Percentiles rank a stretch among this genome's conserved stretches.
These are phyloP conservation scores for Lepus americanus DNA, from an alignment of 2,113 vertebrate species.

Conservation along the genomic window DNA sequence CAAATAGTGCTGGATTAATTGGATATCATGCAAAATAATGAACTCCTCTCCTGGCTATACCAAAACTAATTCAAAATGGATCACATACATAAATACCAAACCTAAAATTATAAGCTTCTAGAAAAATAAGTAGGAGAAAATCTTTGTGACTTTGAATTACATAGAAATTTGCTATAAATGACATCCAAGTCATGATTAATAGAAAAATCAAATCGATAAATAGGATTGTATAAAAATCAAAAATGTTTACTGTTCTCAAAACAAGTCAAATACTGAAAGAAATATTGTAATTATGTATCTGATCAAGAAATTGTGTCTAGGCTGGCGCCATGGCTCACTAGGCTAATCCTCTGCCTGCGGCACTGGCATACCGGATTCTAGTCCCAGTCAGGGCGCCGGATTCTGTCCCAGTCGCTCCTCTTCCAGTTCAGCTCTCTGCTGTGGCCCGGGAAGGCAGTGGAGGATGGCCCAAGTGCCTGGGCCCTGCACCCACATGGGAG, in stretches of 20 bases:
- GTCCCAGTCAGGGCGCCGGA: no score
- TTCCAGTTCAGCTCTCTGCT: no score
- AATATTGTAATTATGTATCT: conserved; percentile 4
- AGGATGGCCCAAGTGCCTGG: no score
- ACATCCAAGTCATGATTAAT: not conserved
- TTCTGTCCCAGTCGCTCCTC: no score
- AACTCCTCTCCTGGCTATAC: not conserved
- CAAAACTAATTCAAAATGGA: conserved; percentile 19
- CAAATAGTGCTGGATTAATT: not conserved
- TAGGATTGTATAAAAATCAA: conserved; percentile 25
- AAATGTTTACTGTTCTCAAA: not conserved
- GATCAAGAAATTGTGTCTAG: not conserved
- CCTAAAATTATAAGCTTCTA: conserved; percentile 1
- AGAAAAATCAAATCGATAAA: conserved; percentile 5
- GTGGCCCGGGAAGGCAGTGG: no score
- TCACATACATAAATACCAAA: not conserved
- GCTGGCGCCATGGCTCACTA: no score
- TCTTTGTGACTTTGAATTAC: not conserved
- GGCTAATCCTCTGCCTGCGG: no score
- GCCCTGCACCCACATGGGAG: no score
- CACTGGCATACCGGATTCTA: no score
- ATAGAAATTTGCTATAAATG: conserved; percentile 10
- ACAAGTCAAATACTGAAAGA: not conserved
- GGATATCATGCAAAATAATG: not conserved
- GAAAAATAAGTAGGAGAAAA: not conserved